Conservation (phyloP, 64 coral and sea anemone species). For the Acropora yongei region DNA sequence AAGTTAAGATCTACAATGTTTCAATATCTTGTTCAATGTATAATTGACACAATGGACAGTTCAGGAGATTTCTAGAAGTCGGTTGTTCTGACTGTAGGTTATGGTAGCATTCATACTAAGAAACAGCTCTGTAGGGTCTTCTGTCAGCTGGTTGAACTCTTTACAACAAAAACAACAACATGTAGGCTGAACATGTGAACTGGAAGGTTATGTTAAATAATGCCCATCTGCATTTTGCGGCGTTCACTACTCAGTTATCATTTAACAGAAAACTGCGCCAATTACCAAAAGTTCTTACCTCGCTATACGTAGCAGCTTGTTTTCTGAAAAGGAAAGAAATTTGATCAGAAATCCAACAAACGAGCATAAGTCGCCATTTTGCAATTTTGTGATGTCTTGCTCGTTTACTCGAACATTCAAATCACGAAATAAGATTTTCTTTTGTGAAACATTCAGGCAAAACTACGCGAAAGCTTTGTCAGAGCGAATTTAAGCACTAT, state of each 20-base stretch:
- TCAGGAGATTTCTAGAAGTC: constrained; percentile 55
- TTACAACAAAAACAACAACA: constrained; percentile 38
- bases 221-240: no score
- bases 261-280: no score
- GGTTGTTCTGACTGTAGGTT: constrained; percentile 47
- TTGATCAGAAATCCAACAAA: no score
- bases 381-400: no score
- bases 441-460: neutral
- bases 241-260: no score
- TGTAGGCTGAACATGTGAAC: no score
- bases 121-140: constrained; percentile 64
- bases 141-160: constrained; percentile 65
- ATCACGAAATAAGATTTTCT: neutral
- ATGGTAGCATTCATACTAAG: constrained; percentile 64
- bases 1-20: constrained; percentile 72
- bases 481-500: neutral
- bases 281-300: no score
- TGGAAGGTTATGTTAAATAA: no score
- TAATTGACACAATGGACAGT: constrained; percentile 45
- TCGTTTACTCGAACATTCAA: neutral
- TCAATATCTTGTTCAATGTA: constrained; percentile 52
- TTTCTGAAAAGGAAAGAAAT: no score
- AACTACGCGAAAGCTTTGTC: neutral
- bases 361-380: no score
- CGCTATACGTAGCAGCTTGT: no score